Evolutionary conservation across 2,113 vertebrate species (phyloP), one percentile per base, ranked within the genome.

Genomic region (Aviceda subcristata): DNA sequence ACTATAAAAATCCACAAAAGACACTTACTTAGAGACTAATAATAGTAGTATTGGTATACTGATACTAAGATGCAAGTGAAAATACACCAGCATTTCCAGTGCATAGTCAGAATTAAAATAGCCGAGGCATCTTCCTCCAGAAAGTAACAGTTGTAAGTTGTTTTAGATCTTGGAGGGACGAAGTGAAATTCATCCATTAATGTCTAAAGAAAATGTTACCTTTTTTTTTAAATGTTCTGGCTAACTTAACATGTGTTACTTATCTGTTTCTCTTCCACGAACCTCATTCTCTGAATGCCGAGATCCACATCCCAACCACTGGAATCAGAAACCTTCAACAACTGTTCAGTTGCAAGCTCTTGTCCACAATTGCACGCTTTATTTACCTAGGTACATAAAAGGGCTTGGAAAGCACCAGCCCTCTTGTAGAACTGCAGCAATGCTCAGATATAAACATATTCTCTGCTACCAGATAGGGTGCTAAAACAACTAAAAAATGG

Each of bases 131-230:
- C 48, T 79, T 95, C 41, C 22, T 79, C 74, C 38, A 87, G 55
- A 73, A 88, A 79, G 36, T 38, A 91, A 93, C 85, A 96, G 62
- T 69, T 93, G 53, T 63, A 77, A 80, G 36, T 73, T 92, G 74
- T 90, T 94, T 66, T n/a, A 88, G 48, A 24, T 60, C 71, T 93
- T 73, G 81, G 73, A 95, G 43, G 56, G 24, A 78, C 46, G 3
- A 88, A 60, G 1, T 82, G 62, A 96, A 96, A 91, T 60, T 76
- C 30, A 92, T 94, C 87, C 81, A 93, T 62, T 90, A 68, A 76
- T 21, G 45, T 90, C 87, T 66, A 60, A 75, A 78, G 69, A 79
- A 91, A 93, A 90, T 51, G 48, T 68, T 93, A 89, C 63, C 43
- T 6, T 74, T 88, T 86, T 94, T 26, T 12, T 27, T 6, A 63